Evolutionary conservation across 2,113 vertebrate genomes (phyloP).

Genomic region (Scalopus aquaticus): DNA sequence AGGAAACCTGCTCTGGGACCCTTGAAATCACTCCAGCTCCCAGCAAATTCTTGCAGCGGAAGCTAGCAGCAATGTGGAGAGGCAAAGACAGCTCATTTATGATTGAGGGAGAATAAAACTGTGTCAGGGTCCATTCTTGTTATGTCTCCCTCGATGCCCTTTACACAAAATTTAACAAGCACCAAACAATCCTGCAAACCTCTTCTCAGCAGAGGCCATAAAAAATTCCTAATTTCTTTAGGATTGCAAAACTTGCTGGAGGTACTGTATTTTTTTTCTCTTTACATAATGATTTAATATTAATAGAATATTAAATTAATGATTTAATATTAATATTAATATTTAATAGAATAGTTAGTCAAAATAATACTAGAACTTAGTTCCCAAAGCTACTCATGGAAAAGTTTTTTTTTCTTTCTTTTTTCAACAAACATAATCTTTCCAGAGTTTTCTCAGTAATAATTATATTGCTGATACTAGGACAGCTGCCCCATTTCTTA

Average conservation of each 20-base stretch:
- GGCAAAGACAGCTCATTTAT: slow-evolving; percentile 29
- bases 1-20: too few relatives aligned
- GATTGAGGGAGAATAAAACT: slow-evolving; percentile 40
- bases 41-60: slow-evolving; percentile 7
- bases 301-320: too few relatives aligned
- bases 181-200: slow-evolving; percentile 6
- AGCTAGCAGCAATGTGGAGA: background rate
- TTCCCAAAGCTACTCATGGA: background rate
- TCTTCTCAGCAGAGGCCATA: slow-evolving; percentile 24
- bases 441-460: background rate
- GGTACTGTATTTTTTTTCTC: background rate
- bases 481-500: background rate
- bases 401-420: background rate
- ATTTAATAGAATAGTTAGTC: too few relatives aligned
- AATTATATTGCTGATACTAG: background rate
- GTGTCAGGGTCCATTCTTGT: slow-evolving; percentile 55
- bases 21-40: background rate
- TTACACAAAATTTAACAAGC: slow-evolving; percentile 49
- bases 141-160: slow-evolving; percentile 19
- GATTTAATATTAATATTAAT: too few relatives aligned
- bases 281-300: slow-evolving; percentile 66
- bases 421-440: background rate
- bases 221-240: slow-evolving; percentile 33
- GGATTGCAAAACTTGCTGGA: background rate
- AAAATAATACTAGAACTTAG: too few relatives aligned